phyloP scores from a whole-genome alignment of 2,113 vertebrate genomes.

The Muntiacus reevesi region DNA sequence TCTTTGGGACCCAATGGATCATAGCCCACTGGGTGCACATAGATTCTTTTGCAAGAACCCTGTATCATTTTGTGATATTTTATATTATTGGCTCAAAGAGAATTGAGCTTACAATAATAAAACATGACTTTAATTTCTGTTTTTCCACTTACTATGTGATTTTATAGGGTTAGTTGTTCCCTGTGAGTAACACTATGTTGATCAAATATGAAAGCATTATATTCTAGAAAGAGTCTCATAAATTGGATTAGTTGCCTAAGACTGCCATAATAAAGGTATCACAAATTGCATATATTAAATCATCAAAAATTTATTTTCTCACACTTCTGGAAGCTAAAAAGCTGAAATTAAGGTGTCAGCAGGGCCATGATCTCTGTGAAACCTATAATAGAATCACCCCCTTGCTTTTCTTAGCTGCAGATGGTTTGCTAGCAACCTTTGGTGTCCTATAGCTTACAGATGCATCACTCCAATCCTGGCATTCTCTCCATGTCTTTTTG shows the following conservation, averaged over 20 bases:
- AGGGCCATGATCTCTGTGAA: fast-evolving
- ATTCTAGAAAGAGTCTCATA: background rate
- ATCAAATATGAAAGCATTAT: background rate
- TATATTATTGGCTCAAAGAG: background rate
- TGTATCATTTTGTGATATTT: background rate
- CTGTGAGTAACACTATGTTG: background rate
- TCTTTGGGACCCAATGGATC: background rate
- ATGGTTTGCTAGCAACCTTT: background rate
- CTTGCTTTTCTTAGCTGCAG: background rate
- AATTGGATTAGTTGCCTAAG: background rate
- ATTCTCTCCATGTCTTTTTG: background rate
- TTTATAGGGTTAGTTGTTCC: background rate
- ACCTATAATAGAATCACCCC: fast-evolving
- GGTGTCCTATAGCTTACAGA: background rate
- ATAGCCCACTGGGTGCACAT: background rate
- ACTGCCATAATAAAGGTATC: background rate
- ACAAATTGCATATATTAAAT: background rate
- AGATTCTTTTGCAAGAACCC: background rate
- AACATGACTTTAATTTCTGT: background rate
- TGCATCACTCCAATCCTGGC: background rate
- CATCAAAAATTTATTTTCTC: background rate
- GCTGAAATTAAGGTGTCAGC: background rate
- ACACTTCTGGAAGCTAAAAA: background rate
- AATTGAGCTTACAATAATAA: background rate
- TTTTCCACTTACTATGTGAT: background rate